Evolutionary conservation across 2,888 invertebrate species (phyloP).

Genomic region (Chydorus sphaericus): DNA sequence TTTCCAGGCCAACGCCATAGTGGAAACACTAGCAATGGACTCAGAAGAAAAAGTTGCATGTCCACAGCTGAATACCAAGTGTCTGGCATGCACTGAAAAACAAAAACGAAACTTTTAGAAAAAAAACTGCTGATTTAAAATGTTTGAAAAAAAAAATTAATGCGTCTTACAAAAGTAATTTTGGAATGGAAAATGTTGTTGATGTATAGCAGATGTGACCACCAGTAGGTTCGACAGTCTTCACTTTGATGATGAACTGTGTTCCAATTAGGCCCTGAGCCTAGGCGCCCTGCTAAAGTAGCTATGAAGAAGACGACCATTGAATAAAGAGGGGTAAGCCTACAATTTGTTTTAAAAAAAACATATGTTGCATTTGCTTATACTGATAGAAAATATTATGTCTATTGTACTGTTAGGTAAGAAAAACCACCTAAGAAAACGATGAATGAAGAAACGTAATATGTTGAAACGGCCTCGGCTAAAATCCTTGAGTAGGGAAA

Average conservation of each 20-base stretch:
- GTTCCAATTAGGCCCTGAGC: slow-evolving; percentile 61
- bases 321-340: slow-evolving; percentile 58
- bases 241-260: slow-evolving; percentile 45
- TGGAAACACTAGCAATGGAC: slow-evolving; percentile 18
- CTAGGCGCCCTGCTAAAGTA: slow-evolving; percentile 51
- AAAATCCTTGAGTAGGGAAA: not conserved
- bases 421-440: slow-evolving; percentile 37
- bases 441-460: slow-evolving; percentile 2
- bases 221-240: slow-evolving; percentile 49
- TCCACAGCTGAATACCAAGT: slow-evolving; percentile 46
- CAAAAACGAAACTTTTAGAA: no score
- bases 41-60: slow-evolving; percentile 18
- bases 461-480: slow-evolving; percentile 7
- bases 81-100: slow-evolving; percentile 62
- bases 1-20: slow-evolving; percentile 18
- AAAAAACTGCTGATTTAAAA: not conserved
- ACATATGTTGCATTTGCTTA: no score
- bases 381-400: no score
- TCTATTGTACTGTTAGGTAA: no score
- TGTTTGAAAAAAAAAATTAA: no score
- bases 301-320: slow-evolving; percentile 55
- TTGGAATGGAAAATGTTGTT: slow-evolving; percentile 29
- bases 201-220: slow-evolving; percentile 55
- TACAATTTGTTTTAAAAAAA: no score
- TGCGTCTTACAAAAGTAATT: no score